Base-by-base conservation (phyloP, 2,113 vertebrate genomes). In the Morone chrysops region DNA sequence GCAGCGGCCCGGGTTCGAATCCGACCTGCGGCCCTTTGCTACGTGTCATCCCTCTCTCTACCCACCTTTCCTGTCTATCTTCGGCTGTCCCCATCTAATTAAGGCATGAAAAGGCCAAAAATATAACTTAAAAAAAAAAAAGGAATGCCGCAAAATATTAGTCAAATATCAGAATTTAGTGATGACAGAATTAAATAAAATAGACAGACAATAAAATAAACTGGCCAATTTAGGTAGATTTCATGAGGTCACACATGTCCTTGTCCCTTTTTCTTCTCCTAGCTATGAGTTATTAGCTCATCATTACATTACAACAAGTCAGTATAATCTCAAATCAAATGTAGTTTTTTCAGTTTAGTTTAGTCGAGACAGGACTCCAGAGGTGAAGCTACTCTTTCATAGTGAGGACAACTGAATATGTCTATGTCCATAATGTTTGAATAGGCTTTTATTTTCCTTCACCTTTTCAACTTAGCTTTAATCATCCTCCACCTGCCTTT, bases 121-220 rank as follows among this genome's bases (percentile, higher is more conserved):
- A 25, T 25, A 25, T 25, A 25, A 25, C 25, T 25, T 25, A 79
- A 75, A 9, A 18, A n/a, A 82, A 36, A 14, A 57, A 48, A 11
- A n/a, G 48, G 4, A 25, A 81, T 53, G 68, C 50, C 47, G 31
- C 54, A 38, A 76, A 84, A 50, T 80, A 51, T 17, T 66, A 17
- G 4, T 47, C 13, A 13, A 5, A n/a, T 25, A 17, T 25, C 38
- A 68, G 25, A 75, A 38, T 45, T 51, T 41, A 47, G 41, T 75
- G 25, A 18, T 8, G 13, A 22, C 8, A 41, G 31, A 22, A 62
- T 14, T 0, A 72, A 59, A 60, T 13, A 60, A 22, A 59, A 41
- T 22, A 0, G 10, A 53, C 18, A 5, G 4, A 0, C 47, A 18
- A 73, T 13, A 2, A 9, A 59, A 66, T 31, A 31, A 31, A 31